These are phyloP conservation scores for Cheilosia urbana DNA, from an alignment of 2,888 invertebrate species.

Conservation along the genomic window DNA sequence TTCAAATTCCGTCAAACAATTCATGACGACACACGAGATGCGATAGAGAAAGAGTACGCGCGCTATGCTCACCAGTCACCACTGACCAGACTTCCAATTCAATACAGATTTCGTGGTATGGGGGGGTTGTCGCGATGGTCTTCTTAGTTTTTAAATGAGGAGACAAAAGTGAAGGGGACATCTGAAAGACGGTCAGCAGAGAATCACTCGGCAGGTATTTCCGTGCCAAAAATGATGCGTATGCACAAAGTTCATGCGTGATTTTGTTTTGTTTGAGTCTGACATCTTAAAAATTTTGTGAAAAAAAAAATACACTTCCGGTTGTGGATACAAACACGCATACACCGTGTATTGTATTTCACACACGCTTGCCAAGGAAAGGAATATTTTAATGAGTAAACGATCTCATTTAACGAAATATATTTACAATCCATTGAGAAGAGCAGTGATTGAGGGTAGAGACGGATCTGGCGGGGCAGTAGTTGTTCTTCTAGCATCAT, in stretches of 20 bases:
- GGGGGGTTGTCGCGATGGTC: not conserved
- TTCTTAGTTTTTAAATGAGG: constrained; percentile 24
- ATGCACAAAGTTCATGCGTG: constrained; percentile 5
- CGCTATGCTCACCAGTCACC: not conserved
- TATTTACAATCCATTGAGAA: constrained; percentile 58
- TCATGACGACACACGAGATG: constrained; percentile 11
- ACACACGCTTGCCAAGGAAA: constrained; percentile 19
- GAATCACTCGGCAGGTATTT: not conserved
- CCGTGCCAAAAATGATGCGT: constrained; percentile 11
- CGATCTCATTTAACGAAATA: constrained; percentile 49
- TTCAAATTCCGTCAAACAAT: constrained; percentile 25
- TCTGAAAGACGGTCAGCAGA: not conserved
- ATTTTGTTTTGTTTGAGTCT: not conserved
- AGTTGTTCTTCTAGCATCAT: constrained; percentile 50
- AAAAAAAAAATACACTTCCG: constrained; percentile 35
- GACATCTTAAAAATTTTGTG: not conserved
- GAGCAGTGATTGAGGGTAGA: constrained; percentile 16
- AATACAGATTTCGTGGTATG: not conserved
- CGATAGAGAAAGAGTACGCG: constrained; percentile 11
- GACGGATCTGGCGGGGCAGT: constrained; percentile 24
- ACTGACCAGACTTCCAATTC: not conserved
- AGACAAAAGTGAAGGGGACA: constrained; percentile 18
- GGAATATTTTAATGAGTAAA: constrained; percentile 50
- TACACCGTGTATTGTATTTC: not conserved
- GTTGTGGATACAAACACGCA: constrained; percentile 10